These are phyloP conservation scores for Tenebrio molitor DNA, from an alignment of 1,140 invertebrate species.

Conservation along the genomic window DNA sequence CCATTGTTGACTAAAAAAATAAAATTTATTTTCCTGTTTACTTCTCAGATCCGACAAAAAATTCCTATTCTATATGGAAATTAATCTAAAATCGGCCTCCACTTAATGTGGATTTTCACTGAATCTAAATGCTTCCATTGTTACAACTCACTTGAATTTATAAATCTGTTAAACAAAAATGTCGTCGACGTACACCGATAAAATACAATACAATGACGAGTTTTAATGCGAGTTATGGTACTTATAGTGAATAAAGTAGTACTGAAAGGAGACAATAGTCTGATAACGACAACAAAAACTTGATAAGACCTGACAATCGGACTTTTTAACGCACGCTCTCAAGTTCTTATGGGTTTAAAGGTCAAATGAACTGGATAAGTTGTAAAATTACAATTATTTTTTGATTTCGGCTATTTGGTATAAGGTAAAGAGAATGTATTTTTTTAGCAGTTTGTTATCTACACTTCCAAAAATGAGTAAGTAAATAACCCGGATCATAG, in stretches of 20 bases:
- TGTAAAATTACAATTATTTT: background rate
- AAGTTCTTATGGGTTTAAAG: conserved; percentile 15
- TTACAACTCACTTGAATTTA: conserved; percentile 13
- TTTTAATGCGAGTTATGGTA: too few species aligned
- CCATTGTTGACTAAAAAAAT: conserved; percentile 7
- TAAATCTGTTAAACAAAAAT: background rate
- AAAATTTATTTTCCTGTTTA: background rate
- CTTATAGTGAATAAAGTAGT: conserved; percentile 2
- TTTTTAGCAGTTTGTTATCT: too few species aligned
- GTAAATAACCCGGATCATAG: too few species aligned
- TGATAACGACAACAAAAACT: conserved; percentile 7
- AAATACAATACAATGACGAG: too few species aligned
- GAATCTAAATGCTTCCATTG: background rate
- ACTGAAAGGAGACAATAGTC: background rate
- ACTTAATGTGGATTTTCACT: too few species aligned
- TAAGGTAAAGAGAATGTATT: too few species aligned
- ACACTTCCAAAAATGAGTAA: too few species aligned
- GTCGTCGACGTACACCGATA: too few species aligned
- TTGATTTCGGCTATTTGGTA: too few species aligned
- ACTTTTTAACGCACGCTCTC: background rate
- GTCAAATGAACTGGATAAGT: conserved; percentile 6
- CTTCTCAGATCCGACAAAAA: background rate
- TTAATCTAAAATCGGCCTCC: too few species aligned
- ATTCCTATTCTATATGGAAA: too few species aligned
- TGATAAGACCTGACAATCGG: background rate